Conservation (phyloP, 2,888 invertebrate genomes). For the Caenorhabditis macrosperma region DNA sequence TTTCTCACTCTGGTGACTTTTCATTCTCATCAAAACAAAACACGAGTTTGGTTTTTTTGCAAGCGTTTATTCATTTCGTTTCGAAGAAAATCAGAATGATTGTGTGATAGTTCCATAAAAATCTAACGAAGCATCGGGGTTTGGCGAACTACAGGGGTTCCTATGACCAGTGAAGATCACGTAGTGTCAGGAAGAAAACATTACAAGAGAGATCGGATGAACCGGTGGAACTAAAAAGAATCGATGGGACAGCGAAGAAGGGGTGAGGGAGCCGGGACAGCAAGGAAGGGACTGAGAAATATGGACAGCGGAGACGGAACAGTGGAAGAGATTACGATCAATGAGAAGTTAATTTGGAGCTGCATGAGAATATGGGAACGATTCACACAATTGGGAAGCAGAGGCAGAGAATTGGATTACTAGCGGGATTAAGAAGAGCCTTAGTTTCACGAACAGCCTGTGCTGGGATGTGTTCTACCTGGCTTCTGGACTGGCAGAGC, state of each 20-base stretch:
- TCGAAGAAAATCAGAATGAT: slow-evolving; percentile 1
- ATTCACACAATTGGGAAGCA: slow-evolving; percentile 69
- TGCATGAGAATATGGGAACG: slow-evolving; percentile 2
- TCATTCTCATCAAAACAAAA: neutral
- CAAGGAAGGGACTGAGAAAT: too few species aligned
- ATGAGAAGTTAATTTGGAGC: slow-evolving; percentile 4
- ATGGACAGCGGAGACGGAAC: slow-evolving; percentile 4
- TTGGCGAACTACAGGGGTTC: slow-evolving; percentile 13
- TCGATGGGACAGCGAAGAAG: slow-evolving; percentile 32
- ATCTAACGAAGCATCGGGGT: neutral
- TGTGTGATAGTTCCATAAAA: slow-evolving; percentile 29
- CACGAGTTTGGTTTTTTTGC: neutral
- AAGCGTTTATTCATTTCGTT: slow-evolving; percentile 17
- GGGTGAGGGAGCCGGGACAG: slow-evolving; percentile 4
- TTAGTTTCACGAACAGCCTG: slow-evolving; percentile 75
- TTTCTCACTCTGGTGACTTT: neutral
- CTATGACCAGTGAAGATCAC: slow-evolving; percentile 43
- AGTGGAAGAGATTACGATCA: neutral
- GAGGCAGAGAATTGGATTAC: slow-evolving; percentile 75
- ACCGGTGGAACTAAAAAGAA: slow-evolving; percentile 26
- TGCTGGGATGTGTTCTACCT: slow-evolving; percentile 69
- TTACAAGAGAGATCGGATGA: slow-evolving; percentile 27
- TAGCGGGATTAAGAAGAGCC: slow-evolving; percentile 72
- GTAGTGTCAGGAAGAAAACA: neutral
- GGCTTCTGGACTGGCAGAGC: slow-evolving; percentile 73